Evolutionary conservation across 1,140 invertebrate genomes (phyloP).

Genomic region (Procambarus virginalis): DNA sequence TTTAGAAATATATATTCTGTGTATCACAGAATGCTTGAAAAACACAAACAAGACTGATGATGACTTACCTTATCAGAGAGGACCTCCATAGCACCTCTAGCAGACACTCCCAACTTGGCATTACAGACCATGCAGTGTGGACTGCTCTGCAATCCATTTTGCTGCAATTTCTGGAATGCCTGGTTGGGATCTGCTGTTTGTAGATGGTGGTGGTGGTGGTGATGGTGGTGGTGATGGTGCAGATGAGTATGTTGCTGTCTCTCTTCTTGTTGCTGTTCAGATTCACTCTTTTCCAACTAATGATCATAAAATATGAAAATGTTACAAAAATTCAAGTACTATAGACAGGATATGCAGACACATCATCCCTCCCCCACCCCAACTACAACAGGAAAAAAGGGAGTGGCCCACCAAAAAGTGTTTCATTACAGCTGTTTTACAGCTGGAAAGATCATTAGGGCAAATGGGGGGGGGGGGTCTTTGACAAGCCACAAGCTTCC

Average conservation of each 20-base stretch:
- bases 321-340: neutral
- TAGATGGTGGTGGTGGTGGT: neutral
- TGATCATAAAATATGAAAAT: neutral
- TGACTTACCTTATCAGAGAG: slow-evolving; percentile 51
- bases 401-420: too few relatives aligned
- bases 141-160: neutral
- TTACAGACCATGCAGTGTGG: slow-evolving; percentile 66
- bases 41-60: neutral
- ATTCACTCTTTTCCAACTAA: slow-evolving; percentile 8
- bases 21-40: too few relatives aligned
- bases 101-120: slow-evolving; percentile 67
- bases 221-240: slow-evolving; percentile 1
- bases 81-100: slow-evolving; percentile 66
- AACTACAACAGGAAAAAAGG: too few relatives aligned
- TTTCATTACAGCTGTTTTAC: too few relatives aligned
- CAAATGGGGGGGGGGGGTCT: too few relatives aligned
- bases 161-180: neutral
- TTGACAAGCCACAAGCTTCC: too few relatives aligned
- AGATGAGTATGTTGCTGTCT: neutral
- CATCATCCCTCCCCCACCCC: too few relatives aligned
- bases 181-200: neutral
- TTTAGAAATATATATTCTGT: too few relatives aligned
- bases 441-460: too few relatives aligned
- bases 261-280: slow-evolving; percentile 11
- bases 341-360: too few relatives aligned